These are phyloP conservation scores for Pyrochroa serraticornis DNA, from an alignment of 2,888 invertebrate genomes.

Conservation along the genomic window DNA sequence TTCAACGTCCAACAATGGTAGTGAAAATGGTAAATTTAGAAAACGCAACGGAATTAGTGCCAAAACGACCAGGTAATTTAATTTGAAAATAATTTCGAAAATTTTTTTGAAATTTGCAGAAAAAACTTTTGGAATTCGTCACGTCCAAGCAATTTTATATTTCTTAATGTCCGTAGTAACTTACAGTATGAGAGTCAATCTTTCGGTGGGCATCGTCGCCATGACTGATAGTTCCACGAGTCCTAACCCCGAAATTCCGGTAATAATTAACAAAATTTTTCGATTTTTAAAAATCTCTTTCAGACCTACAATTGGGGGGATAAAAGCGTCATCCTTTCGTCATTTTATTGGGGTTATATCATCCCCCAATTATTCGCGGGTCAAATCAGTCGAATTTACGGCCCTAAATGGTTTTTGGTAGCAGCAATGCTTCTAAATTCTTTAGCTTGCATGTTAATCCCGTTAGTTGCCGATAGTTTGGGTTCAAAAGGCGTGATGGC, in stretches of 20 bases:
- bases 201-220: slow-evolving; percentile 73
- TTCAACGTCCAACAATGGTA: no score
- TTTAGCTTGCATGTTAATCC: slow-evolving; percentile 68
- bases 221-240: slow-evolving; percentile 66
- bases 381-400: slow-evolving; percentile 71
- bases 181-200: slow-evolving; percentile 67
- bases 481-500: slow-evolving; percentile 67
- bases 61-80: no score
- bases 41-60: no score
- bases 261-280: no score
- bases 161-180: slow-evolving; percentile 65
- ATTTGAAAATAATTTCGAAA: no score
- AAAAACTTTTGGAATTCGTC: slow-evolving; percentile 61
- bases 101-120: background rate
- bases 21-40: no score
- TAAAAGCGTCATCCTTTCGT: slow-evolving; percentile 65
- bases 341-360: slow-evolving; percentile 80
- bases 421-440: slow-evolving; percentile 65
- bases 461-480: slow-evolving; percentile 66
- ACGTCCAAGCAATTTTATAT: slow-evolving; percentile 66
- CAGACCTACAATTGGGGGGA: slow-evolving; percentile 27
- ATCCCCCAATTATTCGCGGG: slow-evolving; percentile 72
- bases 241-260: slow-evolving; percentile 54
- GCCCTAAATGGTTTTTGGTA: slow-evolving; percentile 70
- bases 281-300: background rate